phyloP scores from a whole-genome alignment of 2,888 invertebrate species.

The Agrenia bidenticulata region DNA sequence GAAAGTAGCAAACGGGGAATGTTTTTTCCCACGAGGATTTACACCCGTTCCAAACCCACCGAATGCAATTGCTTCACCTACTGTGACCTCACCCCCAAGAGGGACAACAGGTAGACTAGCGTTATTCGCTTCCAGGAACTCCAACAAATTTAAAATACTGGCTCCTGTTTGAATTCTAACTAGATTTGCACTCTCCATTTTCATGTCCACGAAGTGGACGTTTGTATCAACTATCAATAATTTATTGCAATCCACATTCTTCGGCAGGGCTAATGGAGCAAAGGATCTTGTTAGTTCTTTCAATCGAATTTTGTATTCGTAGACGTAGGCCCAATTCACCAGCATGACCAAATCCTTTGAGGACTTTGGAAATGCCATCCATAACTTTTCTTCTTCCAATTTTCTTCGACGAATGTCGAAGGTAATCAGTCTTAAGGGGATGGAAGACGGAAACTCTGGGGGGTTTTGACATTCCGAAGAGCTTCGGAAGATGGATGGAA shows the following conservation, averaged over 20 bases:
- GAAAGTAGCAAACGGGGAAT: not conserved
- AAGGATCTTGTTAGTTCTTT: not conserved
- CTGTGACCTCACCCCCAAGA: conserved; percentile 1
- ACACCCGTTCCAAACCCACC: conserved; percentile 11
- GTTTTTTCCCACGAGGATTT: not conserved
- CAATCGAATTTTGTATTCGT: conserved; percentile 4
- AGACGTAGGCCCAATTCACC: conserved; percentile 11
- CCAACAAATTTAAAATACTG: not conserved
- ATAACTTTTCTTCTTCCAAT: not conserved
- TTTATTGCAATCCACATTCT: not conserved
- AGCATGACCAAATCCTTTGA: not conserved
- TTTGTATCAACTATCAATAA: not conserved
- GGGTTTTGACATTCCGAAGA: not conserved
- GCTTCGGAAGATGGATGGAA: too few relatives aligned
- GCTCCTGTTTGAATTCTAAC: conserved; percentile 13
- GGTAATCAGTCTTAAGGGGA: not conserved
- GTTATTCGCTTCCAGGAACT: conserved; percentile 5
- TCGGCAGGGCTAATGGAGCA: not conserved
- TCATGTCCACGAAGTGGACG: not conserved
- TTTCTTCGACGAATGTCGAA: not conserved
- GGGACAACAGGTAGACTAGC: not conserved
- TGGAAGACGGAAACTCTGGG: conserved; percentile 1
- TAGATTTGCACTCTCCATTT: conserved; percentile 4
- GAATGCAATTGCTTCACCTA: conserved; percentile 8
- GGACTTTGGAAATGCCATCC: not conserved